Evolutionary conservation across 2,113 vertebrate genomes (phyloP), one percentile per base, ranked within the genome.

Genomic region (Microcebus jonahi): DNA sequence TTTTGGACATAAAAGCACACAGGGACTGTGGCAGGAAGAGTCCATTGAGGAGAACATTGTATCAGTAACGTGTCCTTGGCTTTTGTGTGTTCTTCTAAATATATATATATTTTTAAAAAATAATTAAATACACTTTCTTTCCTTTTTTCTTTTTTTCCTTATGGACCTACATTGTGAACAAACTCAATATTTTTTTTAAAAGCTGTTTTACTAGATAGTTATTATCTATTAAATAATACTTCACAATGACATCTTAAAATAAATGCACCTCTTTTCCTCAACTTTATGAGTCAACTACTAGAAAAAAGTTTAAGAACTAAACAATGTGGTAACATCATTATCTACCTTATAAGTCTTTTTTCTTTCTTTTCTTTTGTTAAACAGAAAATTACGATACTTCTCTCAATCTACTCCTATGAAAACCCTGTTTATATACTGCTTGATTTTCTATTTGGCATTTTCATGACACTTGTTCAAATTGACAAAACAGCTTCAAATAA

Each of bases 251-350:
- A 91, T 92, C 36, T 75, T 81, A 83, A 63, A 70, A 68, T 68
- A 85, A 79, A 86, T 8, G 81, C 14, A 55, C 31, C 29, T 53
- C 61, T 75, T 80, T 81, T 36, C 23, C 55, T 87, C n/a, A 59
- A 45, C 42, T 87, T 50, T 73, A 65, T 80, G 31, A 29, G 70
- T 75, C 63, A 77, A 57, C 12, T 27, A 68, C n/a, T 36, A 23
- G 39, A 61, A 91, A 96, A 5, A 92, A 71, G 59, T 91, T 50
- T 68, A 82, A 94, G 39, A 96, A 92, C 15, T 92, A 94, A 94
- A 95, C 55, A 85, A 18, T 50, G 84, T 89, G 75, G 67, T 25
- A 29, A 65, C 29, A 76, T 29, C 39, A 70, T 29, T 94, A 57
- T 14, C 86, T 70, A 68, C 17, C 39, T 91, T 85, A 27, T 4